Evolutionary conservation across 2,113 vertebrate genomes (phyloP), one percentile per base, ranked within the genome.

Genomic region (Chionodraco myersi): DNA sequence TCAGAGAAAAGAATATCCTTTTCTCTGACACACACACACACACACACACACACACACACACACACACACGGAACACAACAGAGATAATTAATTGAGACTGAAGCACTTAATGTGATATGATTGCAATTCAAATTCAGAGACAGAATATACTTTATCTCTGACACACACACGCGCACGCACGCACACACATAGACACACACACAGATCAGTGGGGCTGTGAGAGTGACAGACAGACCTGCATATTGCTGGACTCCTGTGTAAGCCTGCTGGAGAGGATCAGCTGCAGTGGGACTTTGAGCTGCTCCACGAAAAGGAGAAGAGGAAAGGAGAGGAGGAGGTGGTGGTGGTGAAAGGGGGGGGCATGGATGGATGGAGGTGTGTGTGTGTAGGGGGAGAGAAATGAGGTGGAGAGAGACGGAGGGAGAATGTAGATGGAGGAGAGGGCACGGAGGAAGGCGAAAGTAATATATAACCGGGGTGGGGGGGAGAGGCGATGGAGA

Each of bases 241-340:
- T 99, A 99, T 95, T 98, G 98, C 96, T 99, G 98, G 95, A 99
- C 97, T 96, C 98, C 98, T 10, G 98, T 97, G 92, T 99, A 99
- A 93, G 98, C 98, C 96, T 99, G 98, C 94, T 99, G 98, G 93
- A 99, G 96, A 83, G 97, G 97, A 90, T 99, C 98, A 76, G 97
- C 97, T 91, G 98, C 96, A 86, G 97, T 99, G 91, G 98, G 98
- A 94, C 98, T 99, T 94, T 99, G 98, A 89, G 98, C 98, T 99
- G 96, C 89, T 93, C 91, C 95, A 91, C 47, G 90, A 51, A 89
- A 79, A 75, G 64, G n/a, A 60, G 62, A 61, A 61, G 75, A 60
- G 45, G 34, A 15, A 36, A 73, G 36, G 11, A n/a, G n/a, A n/a
- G 52, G 77, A 12, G 41, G 75, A 36, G 64, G 34, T 10, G 63